Conservation (phyloP, 2,888 invertebrate genomes). For the Cataglyphis albicans region DNA sequence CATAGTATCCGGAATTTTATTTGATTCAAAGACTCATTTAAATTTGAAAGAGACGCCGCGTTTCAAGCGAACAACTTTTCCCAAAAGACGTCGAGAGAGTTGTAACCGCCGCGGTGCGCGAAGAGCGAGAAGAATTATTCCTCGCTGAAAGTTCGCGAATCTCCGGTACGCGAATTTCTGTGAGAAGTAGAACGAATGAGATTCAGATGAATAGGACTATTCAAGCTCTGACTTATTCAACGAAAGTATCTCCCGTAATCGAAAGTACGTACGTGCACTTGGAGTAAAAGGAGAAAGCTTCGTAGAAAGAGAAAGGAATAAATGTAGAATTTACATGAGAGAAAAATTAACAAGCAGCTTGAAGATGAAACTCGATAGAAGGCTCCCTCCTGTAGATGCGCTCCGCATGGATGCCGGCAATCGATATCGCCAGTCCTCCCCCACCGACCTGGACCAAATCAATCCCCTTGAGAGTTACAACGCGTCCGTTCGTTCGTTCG, state of each 20-base stretch:
- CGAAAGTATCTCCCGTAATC: conserved; percentile 3
- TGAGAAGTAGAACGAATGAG: conserved; percentile 26
- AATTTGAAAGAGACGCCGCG: conserved; percentile 30
- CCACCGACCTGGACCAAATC: conserved; percentile 71
- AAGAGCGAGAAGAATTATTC: conserved; percentile 29
- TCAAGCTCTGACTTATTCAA: background rate
- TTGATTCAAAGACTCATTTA: conserved; percentile 19
- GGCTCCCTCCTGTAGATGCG: conserved; percentile 61
- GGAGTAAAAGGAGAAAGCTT: background rate
- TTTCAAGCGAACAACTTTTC: conserved; percentile 29
- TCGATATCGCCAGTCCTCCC: conserved; percentile 66
- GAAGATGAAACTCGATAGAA: conserved; percentile 62
- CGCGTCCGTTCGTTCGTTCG: conserved; percentile 66
- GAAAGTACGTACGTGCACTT: conserved; percentile 25
- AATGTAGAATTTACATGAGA: conserved; percentile 62
- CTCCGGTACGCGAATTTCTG: background rate
- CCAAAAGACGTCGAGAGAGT: conserved; percentile 1
- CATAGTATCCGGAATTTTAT: background rate
- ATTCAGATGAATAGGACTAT: conserved; percentile 17
- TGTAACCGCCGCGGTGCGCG: background rate
- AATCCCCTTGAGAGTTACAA: conserved; percentile 72
- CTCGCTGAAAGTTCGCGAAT: conserved; percentile 33
- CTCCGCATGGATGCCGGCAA: conserved; percentile 64
- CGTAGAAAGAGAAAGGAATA: conserved; percentile 3
- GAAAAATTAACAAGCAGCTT: conserved; percentile 53